These are phyloP conservation scores for Pandemis cinnamomeana DNA, from an alignment of 2,888 invertebrate species.

Conservation along the genomic window DNA sequence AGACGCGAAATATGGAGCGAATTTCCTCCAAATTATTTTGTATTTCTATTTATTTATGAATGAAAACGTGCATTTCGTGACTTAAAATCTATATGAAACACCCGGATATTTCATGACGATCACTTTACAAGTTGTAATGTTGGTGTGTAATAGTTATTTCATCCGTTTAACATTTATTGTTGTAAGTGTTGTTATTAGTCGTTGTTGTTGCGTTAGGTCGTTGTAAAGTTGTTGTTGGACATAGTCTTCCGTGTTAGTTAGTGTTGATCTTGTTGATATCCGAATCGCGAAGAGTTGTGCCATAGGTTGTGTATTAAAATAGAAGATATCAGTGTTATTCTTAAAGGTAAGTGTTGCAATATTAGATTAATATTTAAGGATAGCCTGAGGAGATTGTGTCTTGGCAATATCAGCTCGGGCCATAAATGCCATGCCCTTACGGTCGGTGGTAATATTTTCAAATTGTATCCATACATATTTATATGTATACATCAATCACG, in stretches of 20 bases:
- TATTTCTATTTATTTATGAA: slow-evolving; percentile 73
- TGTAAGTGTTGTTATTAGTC: slow-evolving; percentile 41
- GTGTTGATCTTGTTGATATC: slow-evolving; percentile 48
- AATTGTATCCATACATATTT: too few relatives aligned
- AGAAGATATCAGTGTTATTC: slow-evolving; percentile 65
- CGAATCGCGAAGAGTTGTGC: slow-evolving; percentile 68
- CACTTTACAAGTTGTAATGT: slow-evolving; percentile 8
- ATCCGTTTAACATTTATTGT: slow-evolving; percentile 50
- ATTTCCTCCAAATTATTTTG: slow-evolving; percentile 63
- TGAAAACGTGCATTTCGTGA: slow-evolving; percentile 65
- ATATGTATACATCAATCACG: too few relatives aligned
- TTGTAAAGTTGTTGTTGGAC: slow-evolving; percentile 53
- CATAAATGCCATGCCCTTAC: too few relatives aligned
- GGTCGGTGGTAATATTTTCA: too few relatives aligned
- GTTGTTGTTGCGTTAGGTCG: slow-evolving; percentile 49
- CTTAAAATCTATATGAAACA: slow-evolving; percentile 49
- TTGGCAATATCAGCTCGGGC: too few relatives aligned
- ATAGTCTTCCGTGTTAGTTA: slow-evolving; percentile 54
- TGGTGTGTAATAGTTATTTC: slow-evolving; percentile 36
- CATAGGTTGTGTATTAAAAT: slow-evolving; percentile 57
- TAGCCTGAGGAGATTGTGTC: too few relatives aligned
- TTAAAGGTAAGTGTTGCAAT: slow-evolving; percentile 66
- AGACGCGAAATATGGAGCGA: slow-evolving; percentile 72
- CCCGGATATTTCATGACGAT: slow-evolving; percentile 1
- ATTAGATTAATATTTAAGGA: background rate